A percentile compares a stretch with the other conserved stretches of the same genome.
These are phyloP conservation scores for Drosophila willistoni DNA, from an alignment of 1,140 invertebrate genomes.

Conservation along the genomic window DNA sequence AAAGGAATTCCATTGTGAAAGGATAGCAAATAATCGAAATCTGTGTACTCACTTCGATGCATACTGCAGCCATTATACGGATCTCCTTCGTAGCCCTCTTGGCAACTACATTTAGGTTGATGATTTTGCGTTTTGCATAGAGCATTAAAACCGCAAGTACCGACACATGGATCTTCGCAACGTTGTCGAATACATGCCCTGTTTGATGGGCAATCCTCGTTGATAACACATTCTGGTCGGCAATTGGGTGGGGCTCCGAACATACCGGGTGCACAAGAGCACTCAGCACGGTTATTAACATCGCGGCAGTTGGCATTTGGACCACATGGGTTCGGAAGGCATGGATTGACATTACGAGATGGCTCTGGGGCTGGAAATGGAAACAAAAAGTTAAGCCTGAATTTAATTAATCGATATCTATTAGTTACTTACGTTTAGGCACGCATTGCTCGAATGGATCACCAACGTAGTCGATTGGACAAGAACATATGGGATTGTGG, in stretches of 20 bases:
- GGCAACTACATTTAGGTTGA: conserved; percentile 90
- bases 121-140: conserved; percentile 91
- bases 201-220: conserved; percentile 91
- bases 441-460: conserved; percentile 92
- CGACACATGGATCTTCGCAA: conserved; percentile 92
- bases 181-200: conserved; percentile 90
- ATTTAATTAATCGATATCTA: neutral
- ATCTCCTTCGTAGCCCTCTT: conserved; percentile 91
- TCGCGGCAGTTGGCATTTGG: conserved; percentile 91
- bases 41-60: conserved; percentile 86
- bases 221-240: conserved; percentile 90
- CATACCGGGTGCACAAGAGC: conserved; percentile 90
- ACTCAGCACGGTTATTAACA: conserved; percentile 88
- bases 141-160: conserved; percentile 92
- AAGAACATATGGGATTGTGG: conserved; percentile 94
- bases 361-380: conserved; percentile 64
- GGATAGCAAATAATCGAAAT: conserved; percentile 48
- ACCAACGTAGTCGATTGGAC: conserved; percentile 89
- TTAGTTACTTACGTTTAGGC: conserved; percentile 86
- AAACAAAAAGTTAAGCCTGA: neutral
- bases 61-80: conserved; percentile 90
- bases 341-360: conserved; percentile 86
- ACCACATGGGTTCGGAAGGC: conserved; percentile 92
- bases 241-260: conserved; percentile 92
- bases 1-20: conserved; percentile 23